Evolutionary conservation across 2,888 invertebrate species (phyloP), one percentile per base, ranked within the genome.

Genomic region (Erebia aethiops): DNA sequence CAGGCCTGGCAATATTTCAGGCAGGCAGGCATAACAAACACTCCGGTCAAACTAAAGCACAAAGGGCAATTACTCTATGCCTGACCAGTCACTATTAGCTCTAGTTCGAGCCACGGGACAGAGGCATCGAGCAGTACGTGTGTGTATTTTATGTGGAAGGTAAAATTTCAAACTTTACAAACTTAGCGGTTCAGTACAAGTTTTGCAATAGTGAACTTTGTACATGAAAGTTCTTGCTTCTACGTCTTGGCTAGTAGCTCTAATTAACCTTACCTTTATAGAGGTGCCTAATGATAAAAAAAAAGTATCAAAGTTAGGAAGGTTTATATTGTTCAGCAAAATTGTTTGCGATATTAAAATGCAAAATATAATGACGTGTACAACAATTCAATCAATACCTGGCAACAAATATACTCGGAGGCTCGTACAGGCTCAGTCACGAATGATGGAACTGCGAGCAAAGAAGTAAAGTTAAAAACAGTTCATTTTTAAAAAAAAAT

Each of bases 21-120:
- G 46, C 46, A 46, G 46, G 56, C 54, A 41, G 66, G 72, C 54
- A 73, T 76, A 73, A 77, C 75, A 71, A 74, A 75, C 72, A 71
- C 70, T 69, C 14, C 21, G 65, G 56, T 67, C 69, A 56, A 75
- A 64, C 74, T 77, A 75, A 70, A 71, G 67, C 70, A 81, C 80
- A 82, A 82, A 79, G 74, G 74, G 72, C 80, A 79, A 83, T 82
- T 78, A 77, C 75, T 77, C 75, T 72, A 76, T 77, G 78, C 77
- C 77, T 75, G 69, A 75, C 69, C 67, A 74, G 71, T 67, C 73
- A 71, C 67, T 67, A 57, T 64, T 64, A 13, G 64, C 64, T 41
- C 52, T 18, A 51, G 60, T 60, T 52, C 67, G 52, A 61, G 41
- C 58, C 18, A 43, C 61, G 51, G 57, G 64, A 65, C 69, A 58